Percentiles rank a stretch among this genome's conserved stretches.
These are phyloP conservation scores for Leucophora obtusa DNA, from an alignment of 2,888 invertebrate genomes.

Conservation along the genomic window DNA sequence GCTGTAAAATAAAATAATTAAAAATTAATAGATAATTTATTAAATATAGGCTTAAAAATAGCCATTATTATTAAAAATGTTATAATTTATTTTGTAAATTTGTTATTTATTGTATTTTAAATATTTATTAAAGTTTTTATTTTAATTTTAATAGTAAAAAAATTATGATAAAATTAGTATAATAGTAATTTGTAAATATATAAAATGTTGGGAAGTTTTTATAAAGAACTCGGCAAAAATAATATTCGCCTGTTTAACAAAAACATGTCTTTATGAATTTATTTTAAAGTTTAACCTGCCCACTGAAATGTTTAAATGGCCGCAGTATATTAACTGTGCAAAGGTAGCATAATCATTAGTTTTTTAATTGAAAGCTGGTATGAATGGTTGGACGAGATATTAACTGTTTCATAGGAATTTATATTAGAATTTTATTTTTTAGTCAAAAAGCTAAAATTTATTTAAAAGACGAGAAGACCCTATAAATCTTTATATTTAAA, in stretches of 20 bases:
- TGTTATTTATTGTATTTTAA: conserved; percentile 78
- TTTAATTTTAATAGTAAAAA: conserved; percentile 77
- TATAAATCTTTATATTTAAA: conserved; percentile 83
- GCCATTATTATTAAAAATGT: conserved; percentile 80
- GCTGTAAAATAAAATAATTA: conserved; percentile 81
- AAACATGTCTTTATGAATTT: conserved; percentile 85
- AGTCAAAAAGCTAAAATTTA: conserved; percentile 84
- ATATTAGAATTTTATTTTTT: conserved; percentile 81
- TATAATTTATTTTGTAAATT: conserved; percentile 80
- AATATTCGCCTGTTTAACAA: conserved; percentile 87
- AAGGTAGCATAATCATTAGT: conserved; percentile 90
- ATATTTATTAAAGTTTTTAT: conserved; percentile 78
- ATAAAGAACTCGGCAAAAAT: conserved; percentile 83
- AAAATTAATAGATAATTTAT: conserved; percentile 77
- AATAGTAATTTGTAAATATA: conserved; percentile 64
- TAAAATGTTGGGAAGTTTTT: conserved; percentile 74
- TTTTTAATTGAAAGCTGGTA: conserved; percentile 88
- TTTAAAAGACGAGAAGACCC: conserved; percentile 88
- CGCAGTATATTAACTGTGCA: conserved; percentile 88
- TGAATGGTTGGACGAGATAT: conserved; percentile 86
- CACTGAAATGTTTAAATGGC: conserved; percentile 86
- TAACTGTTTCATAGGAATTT: conserved; percentile 81
- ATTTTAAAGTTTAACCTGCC: conserved; percentile 85
- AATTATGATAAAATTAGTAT: conserved; percentile 83
- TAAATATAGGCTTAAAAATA: conserved; percentile 81